Percentiles rank a stretch among this genome's conserved stretches.
phyloP scores from a whole-genome alignment of 2,888 invertebrate species.

The Tipula confusa region DNA sequence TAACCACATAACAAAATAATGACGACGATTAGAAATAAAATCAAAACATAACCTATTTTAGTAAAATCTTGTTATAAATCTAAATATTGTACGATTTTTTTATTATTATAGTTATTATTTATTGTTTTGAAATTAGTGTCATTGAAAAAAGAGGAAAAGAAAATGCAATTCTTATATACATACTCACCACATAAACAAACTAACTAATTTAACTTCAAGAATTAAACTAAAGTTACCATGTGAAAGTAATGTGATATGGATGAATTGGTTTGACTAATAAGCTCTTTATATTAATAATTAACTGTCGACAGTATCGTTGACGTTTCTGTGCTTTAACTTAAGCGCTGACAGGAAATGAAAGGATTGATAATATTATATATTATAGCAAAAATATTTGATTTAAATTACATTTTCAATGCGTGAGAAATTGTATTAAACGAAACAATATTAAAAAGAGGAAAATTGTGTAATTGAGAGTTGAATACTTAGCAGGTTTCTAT shows the following conservation, averaged over 20 bases:
- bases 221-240: background rate
- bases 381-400: background rate
- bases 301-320: background rate
- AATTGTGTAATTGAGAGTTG: background rate
- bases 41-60: constrained; percentile 20
- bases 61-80: constrained; percentile 3
- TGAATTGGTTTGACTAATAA: constrained; percentile 20
- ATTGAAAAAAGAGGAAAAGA: constrained; percentile 20
- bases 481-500: constrained; percentile 4
- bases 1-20: background rate
- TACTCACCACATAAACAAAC: background rate
- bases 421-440: constrained; percentile 6
- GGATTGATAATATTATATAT: background rate
- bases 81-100: background rate
- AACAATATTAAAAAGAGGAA: background rate
- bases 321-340: background rate
- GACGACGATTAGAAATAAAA: background rate
- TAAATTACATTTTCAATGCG: background rate
- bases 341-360: background rate
- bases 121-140: constrained; percentile 25
- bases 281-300: background rate
- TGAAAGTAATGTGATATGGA: background rate
- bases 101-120: background rate
- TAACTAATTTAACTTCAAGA: background rate
- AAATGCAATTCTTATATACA: background rate